These are phyloP conservation scores for Drosophila miranda DNA, from an alignment of 1,140 invertebrate species.

Conservation along the genomic window DNA sequence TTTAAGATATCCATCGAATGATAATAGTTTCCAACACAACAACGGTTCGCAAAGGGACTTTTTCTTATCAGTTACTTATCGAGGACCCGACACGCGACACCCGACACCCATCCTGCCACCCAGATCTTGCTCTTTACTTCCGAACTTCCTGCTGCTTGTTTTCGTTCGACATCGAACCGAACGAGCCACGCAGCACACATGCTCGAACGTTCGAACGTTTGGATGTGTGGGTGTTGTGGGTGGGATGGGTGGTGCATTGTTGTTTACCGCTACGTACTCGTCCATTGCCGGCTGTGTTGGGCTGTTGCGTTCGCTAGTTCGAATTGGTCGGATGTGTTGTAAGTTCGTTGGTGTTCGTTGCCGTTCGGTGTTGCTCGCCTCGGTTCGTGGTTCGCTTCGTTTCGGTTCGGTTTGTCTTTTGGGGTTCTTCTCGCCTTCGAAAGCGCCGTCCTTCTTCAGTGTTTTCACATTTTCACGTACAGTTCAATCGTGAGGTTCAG, in stretches of 20 bases:
- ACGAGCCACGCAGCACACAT: constrained; percentile 41
- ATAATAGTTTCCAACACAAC: no score
- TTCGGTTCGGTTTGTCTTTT: constrained; percentile 32
- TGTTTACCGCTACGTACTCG: constrained; percentile 69
- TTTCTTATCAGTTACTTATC: constrained; percentile 6
- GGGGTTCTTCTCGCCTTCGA: constrained; percentile 62
- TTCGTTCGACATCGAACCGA: constrained; percentile 58
- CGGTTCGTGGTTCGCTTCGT: constrained; percentile 4
- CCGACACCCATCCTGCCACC: no score
- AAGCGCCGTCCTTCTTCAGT: constrained; percentile 79
- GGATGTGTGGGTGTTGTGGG: no score
- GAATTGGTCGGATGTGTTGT: constrained; percentile 71
- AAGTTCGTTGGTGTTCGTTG: constrained; percentile 61
- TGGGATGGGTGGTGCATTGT: constrained; percentile 26
- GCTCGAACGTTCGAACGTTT: constrained; percentile 39
- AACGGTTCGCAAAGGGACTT: no score
- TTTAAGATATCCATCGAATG: no score
- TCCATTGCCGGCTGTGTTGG: constrained; percentile 58
- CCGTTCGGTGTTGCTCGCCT: constrained; percentile 31
- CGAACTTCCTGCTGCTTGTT: constrained; percentile 30
- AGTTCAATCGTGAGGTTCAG: constrained; percentile 22
- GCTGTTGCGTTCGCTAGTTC: constrained; percentile 70
- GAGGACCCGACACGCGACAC: no score
- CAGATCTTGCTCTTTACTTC: constrained; percentile 15
- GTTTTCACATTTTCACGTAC: constrained; percentile 16